Conservation (phyloP, 2,888 invertebrate species). For the Drosophila paracracens region DNA sequence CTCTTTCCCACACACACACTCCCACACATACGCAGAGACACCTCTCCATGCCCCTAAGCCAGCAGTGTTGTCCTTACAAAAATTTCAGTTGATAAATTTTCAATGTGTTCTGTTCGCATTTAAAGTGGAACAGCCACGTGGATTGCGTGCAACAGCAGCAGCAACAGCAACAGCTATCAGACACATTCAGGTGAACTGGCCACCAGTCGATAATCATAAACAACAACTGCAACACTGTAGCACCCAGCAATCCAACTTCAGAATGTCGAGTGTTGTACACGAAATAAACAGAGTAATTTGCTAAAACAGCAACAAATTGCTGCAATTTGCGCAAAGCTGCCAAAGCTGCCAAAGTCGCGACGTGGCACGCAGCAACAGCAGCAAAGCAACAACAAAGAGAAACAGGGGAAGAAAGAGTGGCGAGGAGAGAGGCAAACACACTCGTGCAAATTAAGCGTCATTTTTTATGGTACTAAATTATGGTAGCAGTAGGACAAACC, state of each 20-base stretch:
- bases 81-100: constrained; percentile 77
- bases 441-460: constrained; percentile 69
- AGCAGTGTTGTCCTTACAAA: constrained; percentile 45
- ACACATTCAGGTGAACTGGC: constrained; percentile 47
- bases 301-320: constrained; percentile 82
- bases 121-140: constrained; percentile 39
- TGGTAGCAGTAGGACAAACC: constrained; percentile 54
- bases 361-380: constrained; percentile 47
- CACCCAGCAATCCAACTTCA: constrained; percentile 33
- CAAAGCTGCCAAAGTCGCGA: constrained; percentile 69
- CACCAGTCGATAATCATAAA: constrained; percentile 76
- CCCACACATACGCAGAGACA: not conserved
- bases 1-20: not conserved
- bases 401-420: not conserved
- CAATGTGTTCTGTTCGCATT: constrained; percentile 65
- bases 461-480: constrained; percentile 77
- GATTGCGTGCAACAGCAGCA: constrained; percentile 54
- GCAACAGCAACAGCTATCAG: constrained; percentile 41
- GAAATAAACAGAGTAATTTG: constrained; percentile 82
- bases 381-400: constrained; percentile 20
- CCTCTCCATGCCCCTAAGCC: not conserved
- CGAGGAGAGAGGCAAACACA: constrained; percentile 1
- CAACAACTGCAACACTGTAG: constrained; percentile 60
- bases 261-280: constrained; percentile 43
- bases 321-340: constrained; percentile 75